Conservation (phyloP, 1,140 invertebrate genomes). For the Pogonomyrmex barbatus region DNA sequence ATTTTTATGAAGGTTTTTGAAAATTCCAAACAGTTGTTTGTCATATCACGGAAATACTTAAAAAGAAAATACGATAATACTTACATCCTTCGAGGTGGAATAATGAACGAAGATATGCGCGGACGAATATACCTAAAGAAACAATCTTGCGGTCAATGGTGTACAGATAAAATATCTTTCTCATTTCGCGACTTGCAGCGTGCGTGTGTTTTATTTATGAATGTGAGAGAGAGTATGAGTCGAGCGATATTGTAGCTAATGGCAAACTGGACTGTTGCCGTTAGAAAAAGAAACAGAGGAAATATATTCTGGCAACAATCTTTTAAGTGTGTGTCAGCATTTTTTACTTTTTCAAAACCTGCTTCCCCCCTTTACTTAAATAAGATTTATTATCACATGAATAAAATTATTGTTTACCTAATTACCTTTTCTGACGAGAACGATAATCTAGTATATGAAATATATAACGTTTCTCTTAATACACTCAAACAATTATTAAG, state of each 20-base stretch:
- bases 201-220: slow-evolving; percentile 56
- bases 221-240: slow-evolving; percentile 43
- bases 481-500: too few relatives aligned
- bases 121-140: slow-evolving; percentile 36
- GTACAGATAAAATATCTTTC: slow-evolving; percentile 39
- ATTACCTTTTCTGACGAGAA: not conserved
- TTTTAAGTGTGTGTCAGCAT: slow-evolving; percentile 11
- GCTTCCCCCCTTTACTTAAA: not conserved
- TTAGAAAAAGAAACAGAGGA: slow-evolving; percentile 18
- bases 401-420: not conserved
- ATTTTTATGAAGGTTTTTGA: not conserved
- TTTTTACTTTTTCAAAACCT: not conserved
- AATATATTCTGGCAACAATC: slow-evolving; percentile 53
- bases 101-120: slow-evolving; percentile 24
- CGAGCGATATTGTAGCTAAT: slow-evolving; percentile 40
- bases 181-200: slow-evolving; percentile 27
- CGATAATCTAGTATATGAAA: too few relatives aligned
- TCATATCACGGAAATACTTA: not conserved
- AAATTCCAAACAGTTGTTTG: not conserved
- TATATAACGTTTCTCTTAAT: too few relatives aligned
- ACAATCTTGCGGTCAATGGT: slow-evolving; percentile 22
- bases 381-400: not conserved
- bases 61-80: slow-evolving; percentile 17
- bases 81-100: not conserved
- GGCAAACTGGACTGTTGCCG: not conserved